Percentiles rank a stretch among this genome's conserved stretches.
phyloP scores from a whole-genome alignment of 2,113 vertebrate genomes.

The Aspidoscelis tigris region DNA sequence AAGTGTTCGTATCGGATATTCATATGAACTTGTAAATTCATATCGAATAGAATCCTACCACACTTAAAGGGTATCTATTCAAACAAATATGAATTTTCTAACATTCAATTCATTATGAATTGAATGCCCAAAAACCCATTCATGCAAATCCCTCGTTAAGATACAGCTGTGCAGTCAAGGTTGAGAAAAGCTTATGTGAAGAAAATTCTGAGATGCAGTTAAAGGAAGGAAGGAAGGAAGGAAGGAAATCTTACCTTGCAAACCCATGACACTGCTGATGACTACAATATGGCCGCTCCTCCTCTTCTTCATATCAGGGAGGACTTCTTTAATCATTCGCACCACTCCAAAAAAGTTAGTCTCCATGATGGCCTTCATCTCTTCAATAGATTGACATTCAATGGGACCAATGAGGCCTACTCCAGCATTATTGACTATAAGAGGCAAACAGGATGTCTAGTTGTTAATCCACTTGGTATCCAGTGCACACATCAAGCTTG shows the following conservation, averaged over 20 bases:
- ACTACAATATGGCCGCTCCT: constrained; percentile 75
- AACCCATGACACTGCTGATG: constrained; percentile 81
- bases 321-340: constrained; percentile 77
- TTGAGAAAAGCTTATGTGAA: background rate
- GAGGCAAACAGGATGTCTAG: rapidly evolving
- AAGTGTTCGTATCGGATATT: too few species aligned
- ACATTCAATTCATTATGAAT: too few species aligned
- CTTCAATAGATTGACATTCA: constrained; percentile 77
- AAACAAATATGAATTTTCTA: too few species aligned
- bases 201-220: background rate
- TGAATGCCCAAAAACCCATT: too few species aligned
- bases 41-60: too few species aligned
- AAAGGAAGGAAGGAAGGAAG: too few species aligned
- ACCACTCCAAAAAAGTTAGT: constrained; percentile 80
- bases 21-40: too few species aligned
- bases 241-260: constrained; percentile 68
- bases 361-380: constrained; percentile 77
- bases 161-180: background rate
- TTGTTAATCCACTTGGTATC: background rate
- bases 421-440: constrained; percentile 81
- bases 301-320: constrained; percentile 79
- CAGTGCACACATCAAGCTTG: background rate
- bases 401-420: constrained; percentile 80
- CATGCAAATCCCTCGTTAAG: background rate
- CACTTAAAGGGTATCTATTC: too few species aligned